phyloP scores from a whole-genome alignment of 2,888 invertebrate species.

The Patella caerulea region DNA sequence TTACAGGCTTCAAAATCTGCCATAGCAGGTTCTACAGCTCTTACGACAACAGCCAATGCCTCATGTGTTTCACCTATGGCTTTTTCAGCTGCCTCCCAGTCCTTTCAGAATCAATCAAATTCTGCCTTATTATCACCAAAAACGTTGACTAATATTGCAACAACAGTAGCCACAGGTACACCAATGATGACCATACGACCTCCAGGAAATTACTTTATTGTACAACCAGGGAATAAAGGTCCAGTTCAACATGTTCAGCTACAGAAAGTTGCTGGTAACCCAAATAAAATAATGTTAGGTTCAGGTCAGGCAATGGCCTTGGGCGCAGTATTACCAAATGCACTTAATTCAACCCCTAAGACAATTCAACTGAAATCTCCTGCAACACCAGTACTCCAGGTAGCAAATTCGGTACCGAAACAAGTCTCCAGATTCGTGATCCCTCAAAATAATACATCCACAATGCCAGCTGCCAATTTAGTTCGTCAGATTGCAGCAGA shows the following conservation, averaged over 20 bases:
- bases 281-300: neutral
- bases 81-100: neutral
- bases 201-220: neutral
- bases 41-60: neutral
- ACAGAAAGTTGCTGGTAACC: neutral
- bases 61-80: neutral
- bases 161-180: neutral
- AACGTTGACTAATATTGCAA: neutral
- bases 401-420: neutral
- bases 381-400: neutral
- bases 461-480: slow-evolving; percentile 2
- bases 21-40: neutral
- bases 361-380: neutral
- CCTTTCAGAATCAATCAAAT: neutral
- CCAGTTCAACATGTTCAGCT: neutral
- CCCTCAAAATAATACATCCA: neutral
- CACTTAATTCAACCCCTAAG: neutral
- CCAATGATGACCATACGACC: neutral
- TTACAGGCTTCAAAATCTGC: neutral
- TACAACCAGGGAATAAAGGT: neutral
- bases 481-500: neutral
- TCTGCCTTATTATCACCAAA: neutral
- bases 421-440: neutral
- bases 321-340: neutral
- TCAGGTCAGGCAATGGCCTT: neutral